A percentile compares a stretch with the other conserved stretches of the same genome.
Evolutionary conservation across 2,797 vertebrate species (phyloP).

Genomic region (Caiman crocodilus): DNA sequence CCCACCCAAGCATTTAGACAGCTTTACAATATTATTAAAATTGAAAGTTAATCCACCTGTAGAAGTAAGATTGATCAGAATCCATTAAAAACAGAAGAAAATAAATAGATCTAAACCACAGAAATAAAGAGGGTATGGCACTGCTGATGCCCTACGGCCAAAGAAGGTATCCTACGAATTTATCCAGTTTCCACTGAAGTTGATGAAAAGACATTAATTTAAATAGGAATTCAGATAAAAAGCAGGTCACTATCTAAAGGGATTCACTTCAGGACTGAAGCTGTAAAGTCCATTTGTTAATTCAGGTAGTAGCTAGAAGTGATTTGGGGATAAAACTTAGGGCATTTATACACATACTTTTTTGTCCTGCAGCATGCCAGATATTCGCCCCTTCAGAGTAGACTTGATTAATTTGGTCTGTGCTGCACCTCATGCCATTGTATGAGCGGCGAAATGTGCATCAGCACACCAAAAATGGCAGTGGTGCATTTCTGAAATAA

Average conservation of each 20-base stretch:
- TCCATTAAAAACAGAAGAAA: slow-evolving; percentile 5
- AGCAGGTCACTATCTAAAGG: not conserved
- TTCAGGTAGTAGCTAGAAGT: not conserved
- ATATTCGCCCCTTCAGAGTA: too few relatives aligned
- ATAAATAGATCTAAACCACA: not conserved
- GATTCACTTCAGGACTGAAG: not conserved
- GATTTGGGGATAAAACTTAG: not conserved
- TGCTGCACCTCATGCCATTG: too few relatives aligned
- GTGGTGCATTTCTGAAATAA: too few relatives aligned
- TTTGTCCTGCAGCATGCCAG: too few relatives aligned
- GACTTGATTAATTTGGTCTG: too few relatives aligned
- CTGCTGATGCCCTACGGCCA: not conserved
- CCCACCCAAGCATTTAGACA: not conserved
- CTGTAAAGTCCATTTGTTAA: not conserved
- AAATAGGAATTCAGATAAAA: not conserved
- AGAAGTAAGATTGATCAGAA: slow-evolving; percentile 63
- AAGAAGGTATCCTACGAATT: not conserved
- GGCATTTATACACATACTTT: too few relatives aligned
- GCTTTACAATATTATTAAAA: slow-evolving; percentile 42
- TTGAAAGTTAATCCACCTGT: slow-evolving; percentile 56
- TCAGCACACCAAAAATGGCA: too few relatives aligned
- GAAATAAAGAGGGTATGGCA: not conserved
- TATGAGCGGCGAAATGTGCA: too few relatives aligned
- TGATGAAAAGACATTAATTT: not conserved
- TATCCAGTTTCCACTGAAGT: not conserved